These are phyloP conservation scores for Chlorodrepanis virens DNA, from an alignment of 2,113 vertebrate species.

Conservation along the genomic window DNA sequence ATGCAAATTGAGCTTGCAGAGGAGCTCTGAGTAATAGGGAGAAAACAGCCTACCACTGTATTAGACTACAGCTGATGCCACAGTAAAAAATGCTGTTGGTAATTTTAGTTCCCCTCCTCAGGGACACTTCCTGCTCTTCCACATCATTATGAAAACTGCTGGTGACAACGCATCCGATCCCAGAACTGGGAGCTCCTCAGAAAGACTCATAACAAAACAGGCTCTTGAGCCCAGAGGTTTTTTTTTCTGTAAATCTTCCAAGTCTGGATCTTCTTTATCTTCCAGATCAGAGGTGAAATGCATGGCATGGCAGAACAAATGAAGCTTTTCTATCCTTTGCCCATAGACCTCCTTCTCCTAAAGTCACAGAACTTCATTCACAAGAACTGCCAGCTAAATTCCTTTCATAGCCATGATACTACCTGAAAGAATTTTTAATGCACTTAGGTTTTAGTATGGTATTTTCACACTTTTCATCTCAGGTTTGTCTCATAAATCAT, in stretches of 20 bases:
- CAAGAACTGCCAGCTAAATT: neutral
- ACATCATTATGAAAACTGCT: conserved; percentile 14
- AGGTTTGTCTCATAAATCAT: neutral
- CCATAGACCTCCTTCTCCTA: neutral
- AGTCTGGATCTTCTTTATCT: neutral
- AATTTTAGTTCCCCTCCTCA: conserved; percentile 29
- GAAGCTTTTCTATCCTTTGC: neutral
- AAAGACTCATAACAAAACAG: neutral
- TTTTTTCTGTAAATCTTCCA: neutral
- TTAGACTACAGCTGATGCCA: conserved; percentile 49
- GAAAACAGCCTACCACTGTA: conserved; percentile 35
- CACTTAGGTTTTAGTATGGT: neutral
- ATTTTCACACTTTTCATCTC: conserved; percentile 12
- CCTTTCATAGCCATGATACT: neutral
- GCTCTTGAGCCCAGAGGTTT: neutral
- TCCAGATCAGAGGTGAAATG: conserved; percentile 3
- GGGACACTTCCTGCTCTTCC: conserved; percentile 34
- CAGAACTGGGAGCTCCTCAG: neutral
- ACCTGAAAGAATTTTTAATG: neutral
- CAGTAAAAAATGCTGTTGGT: conserved; percentile 25
- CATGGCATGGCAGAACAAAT: neutral
- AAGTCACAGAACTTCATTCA: neutral
- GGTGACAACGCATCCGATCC: neutral
- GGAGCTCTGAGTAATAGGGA: conserved; percentile 58
- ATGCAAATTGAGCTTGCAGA: conserved; percentile 55